Percentiles rank a stretch among this genome's conserved stretches.
phyloP scores from a whole-genome alignment of 1,140 invertebrate species.

The Wiebesia pumilae region DNA sequence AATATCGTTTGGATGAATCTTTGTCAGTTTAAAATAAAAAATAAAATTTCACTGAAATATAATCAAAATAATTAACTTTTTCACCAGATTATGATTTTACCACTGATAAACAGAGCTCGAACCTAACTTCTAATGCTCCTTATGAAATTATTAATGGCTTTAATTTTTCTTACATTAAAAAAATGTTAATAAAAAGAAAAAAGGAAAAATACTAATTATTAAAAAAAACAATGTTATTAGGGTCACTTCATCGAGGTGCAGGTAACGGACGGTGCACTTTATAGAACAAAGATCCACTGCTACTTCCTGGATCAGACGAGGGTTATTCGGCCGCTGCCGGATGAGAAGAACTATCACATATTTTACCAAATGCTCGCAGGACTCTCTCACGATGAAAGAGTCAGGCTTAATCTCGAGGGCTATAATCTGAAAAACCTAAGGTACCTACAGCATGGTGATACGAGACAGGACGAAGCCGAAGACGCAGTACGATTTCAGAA shows the following conservation, averaged over 20 bases:
- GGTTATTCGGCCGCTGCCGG: slow-evolving; percentile 87
- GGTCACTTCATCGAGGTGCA: slow-evolving; percentile 97
- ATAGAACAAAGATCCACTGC: slow-evolving; percentile 96
- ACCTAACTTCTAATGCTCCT: no score
- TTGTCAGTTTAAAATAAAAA: no score
- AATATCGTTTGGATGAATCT: no score
- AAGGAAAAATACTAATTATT: background rate
- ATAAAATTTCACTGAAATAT: no score
- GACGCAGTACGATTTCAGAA: slow-evolving; percentile 87
- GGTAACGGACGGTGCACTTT: slow-evolving; percentile 95
- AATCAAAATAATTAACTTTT: no score
- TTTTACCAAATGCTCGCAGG: slow-evolving; percentile 98
- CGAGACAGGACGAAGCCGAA: slow-evolving; percentile 84
- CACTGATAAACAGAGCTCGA: no score
- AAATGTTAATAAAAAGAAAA: background rate
- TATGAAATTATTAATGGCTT: no score
- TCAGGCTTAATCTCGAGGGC: slow-evolving; percentile 88
- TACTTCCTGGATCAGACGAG: slow-evolving; percentile 95
- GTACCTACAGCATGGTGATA: slow-evolving; percentile 87
- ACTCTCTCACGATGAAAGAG: slow-evolving; percentile 89
- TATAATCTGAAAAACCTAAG: slow-evolving; percentile 86
- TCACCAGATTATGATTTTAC: no score
- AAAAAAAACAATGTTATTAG: slow-evolving; percentile 75
- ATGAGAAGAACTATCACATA: slow-evolving; percentile 97
- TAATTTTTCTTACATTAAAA: background rate